phyloP scores from a whole-genome alignment of 2,888 invertebrate species.

The Cenopis cana region DNA sequence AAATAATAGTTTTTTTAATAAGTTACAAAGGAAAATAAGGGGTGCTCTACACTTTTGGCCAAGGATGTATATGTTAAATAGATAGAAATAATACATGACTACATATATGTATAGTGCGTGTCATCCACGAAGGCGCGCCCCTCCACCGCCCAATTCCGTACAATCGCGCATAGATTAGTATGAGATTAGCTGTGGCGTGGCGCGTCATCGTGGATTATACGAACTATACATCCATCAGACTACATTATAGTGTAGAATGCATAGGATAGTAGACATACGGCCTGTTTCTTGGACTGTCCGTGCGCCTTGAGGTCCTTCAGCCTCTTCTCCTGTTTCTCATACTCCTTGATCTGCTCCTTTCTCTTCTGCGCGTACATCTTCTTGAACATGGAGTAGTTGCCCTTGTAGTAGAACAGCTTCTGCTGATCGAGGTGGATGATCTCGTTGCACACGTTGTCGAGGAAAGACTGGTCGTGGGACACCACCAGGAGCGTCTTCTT shows the following conservation, averaged over 20 bases:
- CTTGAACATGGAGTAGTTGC: constrained; percentile 99
- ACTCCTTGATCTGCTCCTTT: constrained; percentile 98
- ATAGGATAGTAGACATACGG: constrained; percentile 64
- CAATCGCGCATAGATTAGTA: too few relatives aligned
- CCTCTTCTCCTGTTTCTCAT: constrained; percentile 98
- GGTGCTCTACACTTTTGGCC: too few relatives aligned
- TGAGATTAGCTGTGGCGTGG: too few relatives aligned
- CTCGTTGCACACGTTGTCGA: constrained; percentile 99
- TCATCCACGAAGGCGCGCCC: too few relatives aligned
- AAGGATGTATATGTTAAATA: too few relatives aligned
- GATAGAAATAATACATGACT: too few relatives aligned
- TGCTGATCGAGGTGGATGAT: constrained; percentile 98
- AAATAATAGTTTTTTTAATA: too few relatives aligned
- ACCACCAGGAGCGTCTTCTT: constrained; percentile 99
- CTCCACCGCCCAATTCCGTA: too few relatives aligned
- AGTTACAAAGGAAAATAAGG: too few relatives aligned
- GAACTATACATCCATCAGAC: too few relatives aligned
- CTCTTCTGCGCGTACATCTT: constrained; percentile 99
- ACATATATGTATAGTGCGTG: too few relatives aligned
- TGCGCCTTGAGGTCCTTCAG: constrained; percentile 97
- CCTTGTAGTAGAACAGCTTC: constrained; percentile 98
- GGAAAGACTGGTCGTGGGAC: constrained; percentile 99
- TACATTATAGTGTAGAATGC: background rate
- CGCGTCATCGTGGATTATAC: too few relatives aligned
- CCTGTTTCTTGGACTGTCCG: constrained; percentile 97